A percentile compares a stretch with the other conserved stretches of the same genome.
phyloP scores from a whole-genome alignment of 2,888 invertebrate species.

The Conus canariensis region DNA sequence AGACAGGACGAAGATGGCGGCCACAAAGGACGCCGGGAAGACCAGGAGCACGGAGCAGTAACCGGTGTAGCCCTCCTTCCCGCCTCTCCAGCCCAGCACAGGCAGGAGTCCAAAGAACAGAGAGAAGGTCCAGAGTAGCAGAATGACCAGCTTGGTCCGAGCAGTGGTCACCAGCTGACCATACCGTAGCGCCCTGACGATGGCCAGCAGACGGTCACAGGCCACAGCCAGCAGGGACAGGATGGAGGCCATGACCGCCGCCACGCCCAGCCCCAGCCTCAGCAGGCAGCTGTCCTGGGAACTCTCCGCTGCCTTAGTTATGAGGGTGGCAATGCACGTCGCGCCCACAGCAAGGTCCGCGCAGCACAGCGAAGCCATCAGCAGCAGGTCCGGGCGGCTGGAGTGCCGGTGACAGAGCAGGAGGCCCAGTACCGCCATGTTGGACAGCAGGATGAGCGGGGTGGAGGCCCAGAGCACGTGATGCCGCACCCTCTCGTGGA shows the following conservation, averaged over 20 bases:
- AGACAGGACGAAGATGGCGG: slow-evolving; percentile 56
- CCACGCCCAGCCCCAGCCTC: slow-evolving; percentile 60
- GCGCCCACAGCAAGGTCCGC: slow-evolving; percentile 65
- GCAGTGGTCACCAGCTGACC: slow-evolving; percentile 58
- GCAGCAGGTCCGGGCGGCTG: slow-evolving; percentile 61
- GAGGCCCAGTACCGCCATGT: slow-evolving; percentile 56
- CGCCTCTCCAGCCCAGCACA: slow-evolving; percentile 66
- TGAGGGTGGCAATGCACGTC: slow-evolving; percentile 61
- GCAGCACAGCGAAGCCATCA: slow-evolving; percentile 61
- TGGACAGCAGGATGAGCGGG: slow-evolving; percentile 58
- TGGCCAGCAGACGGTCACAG: slow-evolving; percentile 68
- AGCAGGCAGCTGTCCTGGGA: slow-evolving; percentile 58
- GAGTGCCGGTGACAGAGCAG: slow-evolving; percentile 54
- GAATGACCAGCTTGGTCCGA: slow-evolving; percentile 54
- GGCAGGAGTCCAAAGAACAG: slow-evolving; percentile 64
- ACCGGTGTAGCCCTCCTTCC: slow-evolving; percentile 46
- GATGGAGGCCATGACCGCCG: slow-evolving; percentile 59
- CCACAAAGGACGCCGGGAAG: slow-evolving; percentile 56
- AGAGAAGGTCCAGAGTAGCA: slow-evolving; percentile 59
- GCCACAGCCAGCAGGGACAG: slow-evolving; percentile 66
- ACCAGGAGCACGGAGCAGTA: slow-evolving; percentile 67
- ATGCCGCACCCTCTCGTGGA: slow-evolving; percentile 60
- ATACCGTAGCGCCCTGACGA: slow-evolving; percentile 63
- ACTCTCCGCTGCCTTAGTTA: slow-evolving; percentile 55
- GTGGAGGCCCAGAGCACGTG: slow-evolving; percentile 59